Evolutionary conservation across 2,113 vertebrate genomes (phyloP).

Genomic region (Ceyx cyanopectus): DNA sequence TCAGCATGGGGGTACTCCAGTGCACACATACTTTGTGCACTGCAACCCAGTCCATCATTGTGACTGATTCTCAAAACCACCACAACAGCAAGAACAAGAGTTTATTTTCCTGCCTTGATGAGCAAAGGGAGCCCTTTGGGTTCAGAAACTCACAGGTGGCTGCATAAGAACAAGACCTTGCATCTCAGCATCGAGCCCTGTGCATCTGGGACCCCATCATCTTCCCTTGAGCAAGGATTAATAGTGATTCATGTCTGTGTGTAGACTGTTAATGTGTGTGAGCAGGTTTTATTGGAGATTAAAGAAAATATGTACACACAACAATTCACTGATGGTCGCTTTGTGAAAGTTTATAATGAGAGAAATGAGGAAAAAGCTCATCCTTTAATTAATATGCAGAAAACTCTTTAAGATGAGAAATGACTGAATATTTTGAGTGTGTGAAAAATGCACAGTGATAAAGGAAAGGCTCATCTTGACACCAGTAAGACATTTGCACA

Average conservation of each 20-base stretch:
- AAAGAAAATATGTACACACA: neutral
- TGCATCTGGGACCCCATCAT: slow-evolving; percentile 9
- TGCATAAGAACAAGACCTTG: neutral
- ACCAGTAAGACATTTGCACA: neutral
- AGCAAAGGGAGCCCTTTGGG: neutral
- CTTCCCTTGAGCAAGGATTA: slow-evolving; percentile 8
- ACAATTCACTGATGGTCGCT: neutral
- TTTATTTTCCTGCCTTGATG: slow-evolving; percentile 15
- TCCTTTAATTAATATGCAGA: slow-evolving; percentile 59
- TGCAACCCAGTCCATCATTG: neutral
- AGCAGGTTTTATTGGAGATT: neutral
- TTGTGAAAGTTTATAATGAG: slow-evolving; percentile 36
- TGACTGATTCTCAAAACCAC: neutral
- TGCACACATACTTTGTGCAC: neutral
- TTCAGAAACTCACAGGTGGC: neutral
- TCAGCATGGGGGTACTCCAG: neutral
- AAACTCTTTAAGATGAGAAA: slow-evolving; percentile 24
- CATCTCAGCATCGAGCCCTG: neutral
- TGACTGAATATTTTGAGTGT: neutral
- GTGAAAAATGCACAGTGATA: neutral
- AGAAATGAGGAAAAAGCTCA: slow-evolving; percentile 56
- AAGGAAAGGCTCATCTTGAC: neutral
- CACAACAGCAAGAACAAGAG: neutral
- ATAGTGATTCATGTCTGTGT: neutral
- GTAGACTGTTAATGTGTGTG: neutral